Evolutionary conservation across 2,888 invertebrate species (phyloP).

Genomic region (Microctonus aethiopoides): DNA sequence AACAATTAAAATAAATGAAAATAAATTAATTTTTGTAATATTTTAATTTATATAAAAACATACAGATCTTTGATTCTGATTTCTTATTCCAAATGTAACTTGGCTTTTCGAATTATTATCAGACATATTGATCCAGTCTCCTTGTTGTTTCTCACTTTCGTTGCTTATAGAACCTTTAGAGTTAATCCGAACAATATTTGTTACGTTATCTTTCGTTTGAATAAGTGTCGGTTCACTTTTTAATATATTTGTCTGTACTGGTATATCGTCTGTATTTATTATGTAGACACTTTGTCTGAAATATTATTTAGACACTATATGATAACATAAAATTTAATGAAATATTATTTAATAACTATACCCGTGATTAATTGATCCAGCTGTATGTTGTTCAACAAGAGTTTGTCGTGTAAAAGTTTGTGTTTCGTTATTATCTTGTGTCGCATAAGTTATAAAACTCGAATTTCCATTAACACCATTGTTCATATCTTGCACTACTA

Average conservation of each 20-base stretch:
- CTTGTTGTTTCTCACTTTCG: slow-evolving; percentile 48
- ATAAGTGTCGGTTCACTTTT: slow-evolving; percentile 44
- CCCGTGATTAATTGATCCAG: slow-evolving; percentile 61
- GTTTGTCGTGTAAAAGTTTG: slow-evolving; percentile 55
- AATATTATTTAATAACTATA: slow-evolving; percentile 49
- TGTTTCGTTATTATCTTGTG: slow-evolving; percentile 55
- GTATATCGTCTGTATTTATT: slow-evolving; percentile 58
- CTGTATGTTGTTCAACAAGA: slow-evolving; percentile 55
- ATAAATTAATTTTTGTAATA: neutral
- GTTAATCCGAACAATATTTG: neutral
- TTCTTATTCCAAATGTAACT: slow-evolving; percentile 48
- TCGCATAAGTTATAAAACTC: slow-evolving; percentile 55
- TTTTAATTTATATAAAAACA: too few species aligned
- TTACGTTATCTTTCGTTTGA: slow-evolving; percentile 25
- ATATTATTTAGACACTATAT: slow-evolving; percentile 41
- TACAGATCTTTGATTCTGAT: slow-evolving; percentile 51
- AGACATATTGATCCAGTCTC: slow-evolving; percentile 59
- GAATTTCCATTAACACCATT: slow-evolving; percentile 56
- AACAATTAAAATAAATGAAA: slow-evolving; percentile 6
- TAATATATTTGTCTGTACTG: slow-evolving; percentile 37
- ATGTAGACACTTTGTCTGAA: slow-evolving; percentile 61
- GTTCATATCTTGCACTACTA: slow-evolving; percentile 60
- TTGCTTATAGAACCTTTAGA: neutral
- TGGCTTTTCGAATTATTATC: slow-evolving; percentile 53
- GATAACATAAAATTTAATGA: slow-evolving; percentile 23